phyloP scores from a whole-genome alignment of 2,113 vertebrate species.

The Megaceryle torquata region DNA sequence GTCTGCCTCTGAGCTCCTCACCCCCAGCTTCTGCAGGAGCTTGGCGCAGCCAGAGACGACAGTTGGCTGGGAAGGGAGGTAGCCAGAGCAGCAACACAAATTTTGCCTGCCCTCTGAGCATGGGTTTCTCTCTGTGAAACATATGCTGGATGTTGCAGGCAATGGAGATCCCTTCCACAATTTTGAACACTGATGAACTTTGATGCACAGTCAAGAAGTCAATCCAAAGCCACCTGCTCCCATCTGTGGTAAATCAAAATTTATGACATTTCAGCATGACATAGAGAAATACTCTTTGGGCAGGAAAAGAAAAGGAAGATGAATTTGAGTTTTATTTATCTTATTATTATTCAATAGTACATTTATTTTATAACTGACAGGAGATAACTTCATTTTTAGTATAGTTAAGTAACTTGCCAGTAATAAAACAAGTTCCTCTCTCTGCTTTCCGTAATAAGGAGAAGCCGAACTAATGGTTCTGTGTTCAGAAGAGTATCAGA shows the following conservation, averaged over 20 bases:
- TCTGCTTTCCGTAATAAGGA: not conserved
- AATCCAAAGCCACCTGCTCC: not conserved
- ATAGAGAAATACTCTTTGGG: not conserved
- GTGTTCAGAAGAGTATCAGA: not conserved
- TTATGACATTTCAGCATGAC: not conserved
- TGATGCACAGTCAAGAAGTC: not conserved
- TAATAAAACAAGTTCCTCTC: not conserved
- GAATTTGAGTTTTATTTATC: not conserved
- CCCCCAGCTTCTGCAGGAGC: not conserved
- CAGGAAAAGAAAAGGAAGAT: not conserved
- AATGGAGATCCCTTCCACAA: not conserved
- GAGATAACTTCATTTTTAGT: not conserved
- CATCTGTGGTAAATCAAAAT: not conserved
- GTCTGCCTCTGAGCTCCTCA: not conserved
- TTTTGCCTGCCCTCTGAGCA: not conserved
- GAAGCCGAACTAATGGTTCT: not conserved
- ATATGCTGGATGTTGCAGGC: not conserved
- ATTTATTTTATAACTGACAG: not conserved
- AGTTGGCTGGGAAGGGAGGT: not conserved
- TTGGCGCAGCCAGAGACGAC: not conserved
- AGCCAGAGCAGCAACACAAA: not conserved
- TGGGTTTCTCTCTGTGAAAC: not conserved
- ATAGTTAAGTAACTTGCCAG: not conserved
- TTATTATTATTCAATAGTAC: not conserved
- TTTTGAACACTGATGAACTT: not conserved